Evolutionary conservation across 2,888 invertebrate genomes (phyloP), one percentile per base, ranked within the genome.

Genomic region (Tetrapedia diversipes): DNA sequence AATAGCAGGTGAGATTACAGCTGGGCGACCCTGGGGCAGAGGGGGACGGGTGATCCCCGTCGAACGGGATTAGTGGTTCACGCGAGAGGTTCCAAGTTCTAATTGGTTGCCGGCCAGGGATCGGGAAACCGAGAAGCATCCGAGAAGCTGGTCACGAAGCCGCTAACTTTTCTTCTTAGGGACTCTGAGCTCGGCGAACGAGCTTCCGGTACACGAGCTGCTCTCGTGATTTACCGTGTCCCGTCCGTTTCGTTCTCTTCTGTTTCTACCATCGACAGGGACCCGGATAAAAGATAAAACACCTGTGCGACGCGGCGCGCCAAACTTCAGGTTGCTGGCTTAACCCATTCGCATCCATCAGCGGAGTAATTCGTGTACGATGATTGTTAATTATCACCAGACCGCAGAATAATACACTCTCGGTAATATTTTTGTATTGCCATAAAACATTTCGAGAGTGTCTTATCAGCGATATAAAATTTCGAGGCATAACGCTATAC

Each of bases 71-170:
- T 78, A 71, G 43, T 22, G 57, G 71, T 65, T 77, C 61, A 14
- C 66, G 54, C 63, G 61, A 37, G 14, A 67, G 60, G 68, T 71
- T 79, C 60, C 51, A 81, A 76, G 65, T 82, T 79, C 73, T 82
- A 82, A 82, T 83, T 82, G 80, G 75, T 73, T 61, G 56, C 19
- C 65, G 19, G 67, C 19, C 11, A 37, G 64, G 45, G 72, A 68
- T 80, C 70, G 43, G 49, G 56, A 76, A 80, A 66, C 53, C 68
- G 72, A 73, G 80, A 76, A 70, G 70, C 60, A 78, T 82, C 78
- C 59, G 60, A 70, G 69, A 82, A 82, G 47, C 83, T 80, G 69
- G 68, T 82, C 73, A 80, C 78, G 76, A 76, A 80, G 65, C 54
- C 53, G 54, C 70, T 41, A 56, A 80, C 69, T 78, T 77, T 73